Evolutionary conservation across 1,140 invertebrate species (phyloP), one percentile per base, ranked within the genome.

Genomic region (Drosophila tani): DNA sequence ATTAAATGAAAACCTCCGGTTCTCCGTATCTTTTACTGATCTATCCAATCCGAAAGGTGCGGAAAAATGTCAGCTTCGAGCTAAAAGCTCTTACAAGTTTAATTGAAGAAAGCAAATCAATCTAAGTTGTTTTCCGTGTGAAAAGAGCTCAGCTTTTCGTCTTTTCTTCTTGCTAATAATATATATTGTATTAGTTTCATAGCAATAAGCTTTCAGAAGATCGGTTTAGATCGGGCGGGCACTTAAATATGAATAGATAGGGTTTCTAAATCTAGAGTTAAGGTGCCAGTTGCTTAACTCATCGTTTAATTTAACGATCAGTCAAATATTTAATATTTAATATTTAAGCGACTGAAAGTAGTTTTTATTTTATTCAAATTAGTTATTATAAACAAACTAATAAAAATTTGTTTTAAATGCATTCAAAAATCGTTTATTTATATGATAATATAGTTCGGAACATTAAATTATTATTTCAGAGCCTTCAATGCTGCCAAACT

Each of bases 21-120:
- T 50, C 3, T 9, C 1, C 47, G 24, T n/a, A 9, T 27, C 1
- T 27, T 47, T 50, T 5, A 27, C 15, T 50, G 24, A 27, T n/a
- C 8, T n/a, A n/a, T 27, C 47, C 27, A 11, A n/a, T 11, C 15
- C 15, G 8, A 15, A 50, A 15, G 5, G 3, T 24, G 21, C 21
- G 21, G 21, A 24, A 24, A 21, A 24, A 24, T 47, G 19, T 15
- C 21, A 24, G 46, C 21, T 24, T 47, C 15, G 14, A 24, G 12
- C 46, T 47, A 6, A 47, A 47, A 50, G 47, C 24, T 50, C 24
- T 27, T 27, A n/a, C 24, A 50, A 50, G 24, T 27, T 27, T 27
- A 50, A 50, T 50, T 50, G 47, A n/a, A 21, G 2, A n/a, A 50
- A 50, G 11, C 7, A 29, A 15, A 50, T n/a, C 47, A 50, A 50